Conservation (phyloP, 2,888 invertebrate species). For the Bhutanitis thaidina region DNA sequence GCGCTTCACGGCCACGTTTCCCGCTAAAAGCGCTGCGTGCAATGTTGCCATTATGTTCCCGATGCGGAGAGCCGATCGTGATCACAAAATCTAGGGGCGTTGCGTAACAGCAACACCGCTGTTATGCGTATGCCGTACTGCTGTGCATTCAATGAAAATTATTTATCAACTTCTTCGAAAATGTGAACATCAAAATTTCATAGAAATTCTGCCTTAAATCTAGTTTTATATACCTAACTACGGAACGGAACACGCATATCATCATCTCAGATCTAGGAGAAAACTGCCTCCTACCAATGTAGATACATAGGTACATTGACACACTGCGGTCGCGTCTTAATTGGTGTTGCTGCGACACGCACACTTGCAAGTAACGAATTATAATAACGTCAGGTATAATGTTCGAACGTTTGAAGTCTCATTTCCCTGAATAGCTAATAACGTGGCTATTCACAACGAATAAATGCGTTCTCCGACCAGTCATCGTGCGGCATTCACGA, state of each 20-base stretch:
- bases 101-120: not conserved
- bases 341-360: not conserved
- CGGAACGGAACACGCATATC: too few relatives aligned
- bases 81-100: constrained; percentile 1
- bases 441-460: constrained; percentile 44
- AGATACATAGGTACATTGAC: not conserved
- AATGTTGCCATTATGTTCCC: constrained; percentile 17
- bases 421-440: constrained; percentile 50
- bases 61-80: not conserved
- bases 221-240: too few relatives aligned
- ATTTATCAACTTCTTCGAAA: too few relatives aligned
- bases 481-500: constrained; percentile 66
- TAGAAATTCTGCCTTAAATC: too few relatives aligned
- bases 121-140: too few relatives aligned
- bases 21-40: constrained; percentile 35
- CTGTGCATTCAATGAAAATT: too few relatives aligned
- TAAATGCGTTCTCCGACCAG: constrained; percentile 54
- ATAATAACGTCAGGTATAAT: constrained; percentile 48
- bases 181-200: too few relatives aligned
- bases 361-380: constrained; percentile 41
- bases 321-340: not conserved
- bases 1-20: constrained; percentile 35
- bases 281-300: too few relatives aligned
- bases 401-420: constrained; percentile 42
- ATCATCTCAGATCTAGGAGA: too few relatives aligned